Conservation (phyloP, 2,113 vertebrate species). For the Cricetomys ansorgei region DNA sequence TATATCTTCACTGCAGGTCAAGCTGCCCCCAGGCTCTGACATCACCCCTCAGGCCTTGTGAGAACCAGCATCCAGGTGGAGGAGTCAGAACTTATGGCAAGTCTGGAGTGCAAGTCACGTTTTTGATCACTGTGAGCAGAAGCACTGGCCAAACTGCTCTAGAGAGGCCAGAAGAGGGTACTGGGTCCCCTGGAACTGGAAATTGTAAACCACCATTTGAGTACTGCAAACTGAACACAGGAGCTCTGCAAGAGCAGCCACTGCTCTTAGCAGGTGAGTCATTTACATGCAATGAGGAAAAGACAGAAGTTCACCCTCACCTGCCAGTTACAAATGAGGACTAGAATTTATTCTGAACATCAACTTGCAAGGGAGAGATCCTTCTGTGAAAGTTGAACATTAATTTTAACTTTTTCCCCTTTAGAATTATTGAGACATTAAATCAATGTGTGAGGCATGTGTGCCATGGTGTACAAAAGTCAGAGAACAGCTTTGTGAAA, state of each 20-base stretch:
- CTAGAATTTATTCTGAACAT: background rate
- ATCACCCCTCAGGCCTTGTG: background rate
- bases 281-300: background rate
- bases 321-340: background rate
- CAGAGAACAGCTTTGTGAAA: background rate
- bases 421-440: background rate
- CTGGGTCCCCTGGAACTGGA: background rate
- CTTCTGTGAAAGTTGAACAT: background rate
- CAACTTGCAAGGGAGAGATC: background rate
- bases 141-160: background rate
- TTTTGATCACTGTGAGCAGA: background rate
- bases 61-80: background rate
- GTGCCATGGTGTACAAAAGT: background rate
- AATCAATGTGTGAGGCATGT: background rate
- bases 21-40: background rate
- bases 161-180: background rate
- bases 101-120: background rate
- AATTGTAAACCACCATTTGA: too few species aligned
- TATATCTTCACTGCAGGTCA: background rate
- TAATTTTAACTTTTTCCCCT: background rate
- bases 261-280: background rate
- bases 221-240: background rate
- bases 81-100: background rate
- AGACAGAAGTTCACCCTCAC: background rate
- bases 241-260: too few species aligned